Evolutionary conservation across 2,797 vertebrate genomes (phyloP), one percentile per base, ranked within the genome.

Genomic region (Microcaecilia unicolor): DNA sequence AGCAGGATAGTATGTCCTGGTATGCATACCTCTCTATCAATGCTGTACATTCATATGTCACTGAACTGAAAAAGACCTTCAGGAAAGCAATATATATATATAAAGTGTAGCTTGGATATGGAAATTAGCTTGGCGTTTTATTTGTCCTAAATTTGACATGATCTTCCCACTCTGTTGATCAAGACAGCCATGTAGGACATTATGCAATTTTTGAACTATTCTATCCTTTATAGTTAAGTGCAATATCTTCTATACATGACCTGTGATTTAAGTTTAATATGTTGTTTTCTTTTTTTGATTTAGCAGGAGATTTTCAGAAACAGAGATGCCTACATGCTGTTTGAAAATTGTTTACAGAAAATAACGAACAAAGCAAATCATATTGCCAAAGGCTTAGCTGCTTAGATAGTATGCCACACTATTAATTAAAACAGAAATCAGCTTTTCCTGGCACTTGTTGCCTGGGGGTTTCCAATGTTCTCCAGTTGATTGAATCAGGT

Each of bases 371-470:
- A 77, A 84, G 74, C 69, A 70, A 64, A 64, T 74, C 59, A 43
- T 48, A 44, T 83, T 72, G 89, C 91, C 88, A 84, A 68, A 58
- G 87, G 89, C 87, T 74, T 76, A 60, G 84, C 69, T 83, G 81
- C 78, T 86, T 85, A 91, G 86, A 86, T 74, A 72, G 72, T 81
- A 85, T 81, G 87, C 85, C 76, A 70, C 82, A 76, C 89, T 93
- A 93, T 93, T 97, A 96, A 97, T 97, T 98, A 94, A 94, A 96
- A 91, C 75, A 90, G 85, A 86, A 89, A 89, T 87, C 84, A 78
- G 88, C 80, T 77, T 77, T 70, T 72, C 61, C 43, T 72, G 70
- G 70, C n/a, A 28, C 52, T 69, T 55, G 72, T 91, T 90, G 92
- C 92, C 92, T 38, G 84, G 92, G 91, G 93, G 88, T 91, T 93